phyloP scores from a whole-genome alignment of 2,113 vertebrate genomes.

The Nesogale talazaci region DNA sequence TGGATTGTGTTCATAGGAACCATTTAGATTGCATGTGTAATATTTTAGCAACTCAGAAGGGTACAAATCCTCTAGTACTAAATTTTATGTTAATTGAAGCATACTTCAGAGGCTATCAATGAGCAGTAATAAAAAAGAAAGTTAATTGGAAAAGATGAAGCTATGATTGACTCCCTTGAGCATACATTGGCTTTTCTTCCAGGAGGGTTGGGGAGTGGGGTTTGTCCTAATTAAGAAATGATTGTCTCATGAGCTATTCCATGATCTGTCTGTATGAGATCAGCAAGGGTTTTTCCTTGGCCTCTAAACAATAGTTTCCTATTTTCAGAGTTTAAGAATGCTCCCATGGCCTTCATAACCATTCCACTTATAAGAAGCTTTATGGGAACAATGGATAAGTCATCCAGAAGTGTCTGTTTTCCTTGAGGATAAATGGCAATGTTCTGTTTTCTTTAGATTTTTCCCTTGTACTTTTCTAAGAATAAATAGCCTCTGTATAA shows the following conservation, averaged over 20 bases:
- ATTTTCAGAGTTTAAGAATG: constrained; percentile 28
- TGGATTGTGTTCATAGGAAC: constrained; percentile 4
- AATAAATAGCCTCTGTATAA: constrained; percentile 13
- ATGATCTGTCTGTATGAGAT: background rate
- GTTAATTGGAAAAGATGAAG: constrained; percentile 57
- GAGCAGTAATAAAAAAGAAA: constrained; percentile 44
- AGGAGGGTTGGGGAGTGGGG: background rate
- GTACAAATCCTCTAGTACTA: background rate
- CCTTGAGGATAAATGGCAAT: constrained; percentile 17
- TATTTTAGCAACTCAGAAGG: constrained; percentile 20
- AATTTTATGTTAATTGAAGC: constrained; percentile 51
- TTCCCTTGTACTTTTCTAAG: background rate
- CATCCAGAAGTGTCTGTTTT: constrained; percentile 4
- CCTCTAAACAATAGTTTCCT: constrained; percentile 7
- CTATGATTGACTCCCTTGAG: constrained; percentile 36
- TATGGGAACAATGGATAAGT: background rate
- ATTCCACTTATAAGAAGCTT: background rate
- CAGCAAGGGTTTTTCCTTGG: background rate
- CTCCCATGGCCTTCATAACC: background rate
- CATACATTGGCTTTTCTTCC: background rate
- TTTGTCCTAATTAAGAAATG: constrained; percentile 50
- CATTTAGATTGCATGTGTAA: background rate
- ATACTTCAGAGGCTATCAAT: constrained; percentile 60
- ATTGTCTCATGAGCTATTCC: background rate
- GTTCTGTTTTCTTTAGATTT: constrained; percentile 33